Evolutionary conservation across 35 echinoderm and acorn worm species (phyloP).

Genomic region (Stichopus chloronotus): DNA sequence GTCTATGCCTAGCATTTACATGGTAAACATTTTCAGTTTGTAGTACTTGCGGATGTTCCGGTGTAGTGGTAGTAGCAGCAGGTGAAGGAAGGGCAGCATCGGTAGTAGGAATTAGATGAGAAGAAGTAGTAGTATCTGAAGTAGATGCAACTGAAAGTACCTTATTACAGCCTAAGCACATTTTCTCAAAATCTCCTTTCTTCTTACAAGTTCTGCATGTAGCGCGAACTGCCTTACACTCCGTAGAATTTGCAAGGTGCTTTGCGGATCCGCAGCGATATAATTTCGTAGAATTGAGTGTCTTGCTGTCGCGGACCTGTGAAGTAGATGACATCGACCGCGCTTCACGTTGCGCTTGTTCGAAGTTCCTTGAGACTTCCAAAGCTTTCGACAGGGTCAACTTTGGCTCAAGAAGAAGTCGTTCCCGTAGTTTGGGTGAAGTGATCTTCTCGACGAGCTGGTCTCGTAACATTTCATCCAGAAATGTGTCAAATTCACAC

Average conservation of each 20-base stretch:
- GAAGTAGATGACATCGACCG: neutral
- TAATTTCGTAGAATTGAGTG: neutral
- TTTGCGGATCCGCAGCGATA: neutral
- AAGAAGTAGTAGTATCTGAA: no score
- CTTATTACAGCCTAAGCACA: neutral
- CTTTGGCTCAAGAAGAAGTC: slow-evolving; percentile 7
- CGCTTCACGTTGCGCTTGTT: neutral
- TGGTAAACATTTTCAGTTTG: no score
- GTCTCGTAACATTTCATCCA: slow-evolving; percentile 48
- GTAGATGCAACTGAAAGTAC: neutral
- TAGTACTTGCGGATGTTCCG: no score
- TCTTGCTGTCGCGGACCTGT: neutral
- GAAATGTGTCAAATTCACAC: no score
- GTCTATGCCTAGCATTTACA: no score
- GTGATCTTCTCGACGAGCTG: slow-evolving; percentile 11
- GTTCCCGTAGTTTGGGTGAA: neutral
- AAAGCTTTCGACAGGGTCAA: neutral
- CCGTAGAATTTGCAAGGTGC: neutral
- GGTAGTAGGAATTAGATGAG: no score
- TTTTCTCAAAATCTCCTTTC: slow-evolving; percentile 1
- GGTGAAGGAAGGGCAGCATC: no score
- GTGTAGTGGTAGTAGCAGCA: no score
- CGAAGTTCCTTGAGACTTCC: neutral
- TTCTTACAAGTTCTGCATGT: neutral
- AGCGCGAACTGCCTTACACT: neutral